Evolutionary conservation across 2,797 vertebrate genomes (phyloP).

Genomic region (Meda fulgida): DNA sequence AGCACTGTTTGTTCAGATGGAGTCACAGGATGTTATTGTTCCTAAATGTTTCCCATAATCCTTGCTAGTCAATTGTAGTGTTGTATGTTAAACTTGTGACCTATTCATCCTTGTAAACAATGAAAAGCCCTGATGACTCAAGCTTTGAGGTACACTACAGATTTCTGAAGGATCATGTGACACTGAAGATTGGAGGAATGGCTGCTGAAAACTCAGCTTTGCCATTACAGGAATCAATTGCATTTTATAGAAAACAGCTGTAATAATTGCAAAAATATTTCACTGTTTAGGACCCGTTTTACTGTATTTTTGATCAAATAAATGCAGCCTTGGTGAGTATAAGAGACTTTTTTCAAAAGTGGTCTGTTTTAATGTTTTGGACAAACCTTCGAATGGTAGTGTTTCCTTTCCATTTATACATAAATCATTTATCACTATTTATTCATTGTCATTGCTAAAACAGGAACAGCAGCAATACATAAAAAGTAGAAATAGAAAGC

Average conservation of each 20-base stretch:
- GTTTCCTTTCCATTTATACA: background rate
- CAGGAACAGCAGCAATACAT: background rate
- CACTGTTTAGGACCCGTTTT: background rate
- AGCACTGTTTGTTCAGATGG: slow-evolving; percentile 11
- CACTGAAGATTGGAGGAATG: background rate
- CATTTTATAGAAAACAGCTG: background rate
- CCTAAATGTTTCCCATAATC: background rate
- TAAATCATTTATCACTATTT: background rate
- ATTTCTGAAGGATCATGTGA: background rate
- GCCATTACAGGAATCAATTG: background rate
- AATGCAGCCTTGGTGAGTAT: background rate
- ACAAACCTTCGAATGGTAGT: background rate
- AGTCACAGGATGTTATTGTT: slow-evolving; percentile 16
- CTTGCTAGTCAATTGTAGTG: background rate
- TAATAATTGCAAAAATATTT: background rate
- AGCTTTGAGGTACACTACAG: background rate
- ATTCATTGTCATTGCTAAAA: background rate
- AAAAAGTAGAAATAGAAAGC: background rate
- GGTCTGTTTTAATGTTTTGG: background rate
- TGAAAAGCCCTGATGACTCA: background rate
- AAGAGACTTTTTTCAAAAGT: background rate
- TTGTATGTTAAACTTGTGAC: background rate
- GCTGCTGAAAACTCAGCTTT: background rate
- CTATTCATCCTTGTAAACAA: slow-evolving; percentile 12
- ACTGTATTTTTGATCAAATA: background rate